Conservation (phyloP, 53 echinoderm and acorn worm genomes). For the Holothuria leucospilota region DNA sequence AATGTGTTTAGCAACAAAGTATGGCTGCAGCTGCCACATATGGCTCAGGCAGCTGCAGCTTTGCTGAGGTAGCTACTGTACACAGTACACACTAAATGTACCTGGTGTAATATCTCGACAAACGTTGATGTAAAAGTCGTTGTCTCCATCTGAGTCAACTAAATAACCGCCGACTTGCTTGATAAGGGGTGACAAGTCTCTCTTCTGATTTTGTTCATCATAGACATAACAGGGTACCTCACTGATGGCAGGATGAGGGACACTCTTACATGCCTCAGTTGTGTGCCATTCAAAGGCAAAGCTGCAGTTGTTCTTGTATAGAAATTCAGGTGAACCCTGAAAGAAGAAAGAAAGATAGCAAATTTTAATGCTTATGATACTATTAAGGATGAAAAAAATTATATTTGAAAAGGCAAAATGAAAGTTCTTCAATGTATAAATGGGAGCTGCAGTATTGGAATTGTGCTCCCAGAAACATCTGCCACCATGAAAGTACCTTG, state of each 20-base stretch:
- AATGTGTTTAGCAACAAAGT: no score
- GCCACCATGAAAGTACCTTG: no score
- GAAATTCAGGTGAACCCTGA: constrained; percentile 89
- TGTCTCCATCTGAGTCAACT: constrained; percentile 70
- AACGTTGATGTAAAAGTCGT: constrained; percentile 91
- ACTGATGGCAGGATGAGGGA: constrained; percentile 37
- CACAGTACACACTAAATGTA: neutral
- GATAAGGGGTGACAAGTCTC: constrained; percentile 87
- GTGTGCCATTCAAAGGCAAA: constrained; percentile 96
- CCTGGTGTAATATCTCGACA: constrained; percentile 91
- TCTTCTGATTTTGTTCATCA: constrained; percentile 75
- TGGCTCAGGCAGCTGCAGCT: no score
- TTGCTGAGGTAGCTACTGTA: no score
- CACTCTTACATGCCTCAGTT: constrained; percentile 74
- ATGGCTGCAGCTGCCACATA: no score
- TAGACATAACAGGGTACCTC: constrained; percentile 90
- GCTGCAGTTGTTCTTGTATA: constrained; percentile 73
- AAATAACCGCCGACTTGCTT: constrained; percentile 87
- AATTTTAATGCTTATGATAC: neutral
- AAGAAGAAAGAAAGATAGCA: neutral
- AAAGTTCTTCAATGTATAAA: no score
- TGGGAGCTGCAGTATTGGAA: no score
- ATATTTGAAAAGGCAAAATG: no score
- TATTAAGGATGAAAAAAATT: no score
- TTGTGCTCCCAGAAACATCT: no score